Base-by-base conservation (phyloP, 2,888 invertebrate genomes). In the Drosophila seclusa region DNA sequence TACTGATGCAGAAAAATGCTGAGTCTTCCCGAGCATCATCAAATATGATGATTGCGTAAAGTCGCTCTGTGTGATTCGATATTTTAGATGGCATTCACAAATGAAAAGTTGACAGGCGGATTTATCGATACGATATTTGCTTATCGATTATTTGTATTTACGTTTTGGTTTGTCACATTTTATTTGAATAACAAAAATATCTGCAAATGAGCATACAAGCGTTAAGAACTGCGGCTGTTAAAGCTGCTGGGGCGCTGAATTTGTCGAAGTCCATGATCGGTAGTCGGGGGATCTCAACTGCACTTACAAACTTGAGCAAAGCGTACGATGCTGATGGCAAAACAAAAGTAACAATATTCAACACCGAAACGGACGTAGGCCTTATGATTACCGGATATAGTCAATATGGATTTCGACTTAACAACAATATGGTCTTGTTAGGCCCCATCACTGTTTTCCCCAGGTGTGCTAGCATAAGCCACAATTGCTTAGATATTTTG, bases 381-480 rank as follows among this genome's bases (percentile, higher is more conserved):
- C 93, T 97, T 3, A 95, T 97, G 95, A 94, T 97, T 36, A 95
- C 96, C 87, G 93, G 95, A 0, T 96, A 95, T 86, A 95, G 95
- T 76, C 94, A 95, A 83, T 94, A 94, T 87, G 98, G 98, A 4
- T 98, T 98, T 92, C 94, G 95, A 50, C 93, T 98, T 38, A 97
- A 96, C 92, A 97, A 96, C 92, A 96, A 96, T 1, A 93, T 97
- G 76, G 95, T 95, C 52, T 94, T 98, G 0, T 86, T 98, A 11
- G 98, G 98, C 0, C 96, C 98, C 0, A 95, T 97, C 94, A 95
- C 96, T 2, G 94, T 98, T 82, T 98, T 98, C 92, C 96, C 98
- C 5, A 95, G 95, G 96, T 95, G 93, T 73, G 70, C 13, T 29
- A 13, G 13, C 68, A 32, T 1, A 8, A 11, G 2, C 36, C 3